These are phyloP conservation scores for Setipinna tenuifilis DNA, from an alignment of 2,797 vertebrate species.

Conservation along the genomic window DNA sequence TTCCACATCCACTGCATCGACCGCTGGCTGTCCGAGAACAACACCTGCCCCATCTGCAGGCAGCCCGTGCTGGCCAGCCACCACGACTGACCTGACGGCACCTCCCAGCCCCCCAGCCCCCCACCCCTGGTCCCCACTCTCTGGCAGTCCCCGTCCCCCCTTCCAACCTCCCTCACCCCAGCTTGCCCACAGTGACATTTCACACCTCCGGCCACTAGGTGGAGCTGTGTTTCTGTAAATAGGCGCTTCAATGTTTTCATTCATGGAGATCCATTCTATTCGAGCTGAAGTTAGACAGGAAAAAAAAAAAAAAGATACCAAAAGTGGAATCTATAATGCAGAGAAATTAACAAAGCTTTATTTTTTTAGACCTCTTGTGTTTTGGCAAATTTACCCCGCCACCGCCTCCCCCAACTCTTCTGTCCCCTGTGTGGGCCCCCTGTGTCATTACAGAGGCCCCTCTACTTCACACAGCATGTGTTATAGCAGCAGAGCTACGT, in stretches of 20 bases:
- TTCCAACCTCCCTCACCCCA: background rate
- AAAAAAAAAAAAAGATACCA: constrained; percentile 59
- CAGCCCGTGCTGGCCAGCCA: constrained; percentile 85
- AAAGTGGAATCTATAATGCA: constrained; percentile 64
- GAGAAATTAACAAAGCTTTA: constrained; percentile 82
- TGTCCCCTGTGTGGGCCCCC: constrained; percentile 53
- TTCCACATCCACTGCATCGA: constrained; percentile 98
- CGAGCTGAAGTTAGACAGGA: constrained; percentile 71
- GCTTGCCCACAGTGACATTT: constrained; percentile 1
- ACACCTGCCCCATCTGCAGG: constrained; percentile 94
- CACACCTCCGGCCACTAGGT: constrained; percentile 56
- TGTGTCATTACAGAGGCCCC: constrained; percentile 62
- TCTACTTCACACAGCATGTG: constrained; percentile 58
- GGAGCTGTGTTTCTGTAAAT: constrained; percentile 73
- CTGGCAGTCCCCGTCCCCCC: constrained; percentile 50
- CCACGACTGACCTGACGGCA: constrained; percentile 72
- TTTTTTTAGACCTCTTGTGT: constrained; percentile 77
- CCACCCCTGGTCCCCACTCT: constrained; percentile 44
- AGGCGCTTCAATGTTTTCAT: constrained; percentile 72
- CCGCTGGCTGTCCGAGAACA: constrained; percentile 95
- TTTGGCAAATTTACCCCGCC: constrained; percentile 49
- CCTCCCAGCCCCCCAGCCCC: constrained; percentile 15
- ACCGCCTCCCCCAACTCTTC: constrained; percentile 57
- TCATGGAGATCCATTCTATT: constrained; percentile 69
- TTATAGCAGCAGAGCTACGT: constrained; percentile 65